phyloP scores from a whole-genome alignment of 2,888 invertebrate genomes.

The Listrodromus nycthemerus region DNA sequence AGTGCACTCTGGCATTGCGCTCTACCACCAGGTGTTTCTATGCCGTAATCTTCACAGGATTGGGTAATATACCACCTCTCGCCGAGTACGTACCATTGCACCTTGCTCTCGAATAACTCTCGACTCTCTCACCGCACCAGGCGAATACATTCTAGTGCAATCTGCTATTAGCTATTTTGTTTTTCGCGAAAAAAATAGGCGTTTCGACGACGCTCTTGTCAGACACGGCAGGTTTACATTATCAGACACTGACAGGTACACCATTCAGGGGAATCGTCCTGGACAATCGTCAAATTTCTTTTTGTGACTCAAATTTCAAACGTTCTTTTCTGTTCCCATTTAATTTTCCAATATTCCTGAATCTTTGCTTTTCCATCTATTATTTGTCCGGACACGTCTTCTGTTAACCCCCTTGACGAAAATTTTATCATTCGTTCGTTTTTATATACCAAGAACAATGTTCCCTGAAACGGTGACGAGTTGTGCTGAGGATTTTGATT shows the following conservation, averaged over 20 bases:
- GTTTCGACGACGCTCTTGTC: conserved; percentile 11
- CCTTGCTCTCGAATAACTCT: conserved; percentile 72
- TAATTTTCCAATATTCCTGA: neutral
- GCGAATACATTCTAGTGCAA: conserved; percentile 46
- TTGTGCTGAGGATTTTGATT: neutral
- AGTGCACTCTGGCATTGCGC: conserved; percentile 84
- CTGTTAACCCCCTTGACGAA: neutral
- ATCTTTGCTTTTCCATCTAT: neutral
- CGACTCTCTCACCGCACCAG: conserved; percentile 26
- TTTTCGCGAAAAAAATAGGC: neutral
- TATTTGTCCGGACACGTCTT: neutral
- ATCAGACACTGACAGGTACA: conserved; percentile 2
- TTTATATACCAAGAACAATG: neutral
- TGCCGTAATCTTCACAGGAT: conserved; percentile 84
- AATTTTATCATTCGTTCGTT: neutral
- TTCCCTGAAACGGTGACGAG: neutral
- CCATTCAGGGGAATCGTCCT: neutral
- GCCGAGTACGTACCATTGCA: conserved; percentile 74
- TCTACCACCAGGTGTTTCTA: conserved; percentile 83
- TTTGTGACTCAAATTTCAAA: neutral
- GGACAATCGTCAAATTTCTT: neutral
- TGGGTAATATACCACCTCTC: conserved; percentile 79
- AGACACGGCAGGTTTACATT: neutral
- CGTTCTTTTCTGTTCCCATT: neutral
- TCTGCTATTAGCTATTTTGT: conserved; percentile 25